Evolutionary conservation across 2,113 vertebrate genomes (phyloP).

Genomic region (Saimiri boliviensis): DNA sequence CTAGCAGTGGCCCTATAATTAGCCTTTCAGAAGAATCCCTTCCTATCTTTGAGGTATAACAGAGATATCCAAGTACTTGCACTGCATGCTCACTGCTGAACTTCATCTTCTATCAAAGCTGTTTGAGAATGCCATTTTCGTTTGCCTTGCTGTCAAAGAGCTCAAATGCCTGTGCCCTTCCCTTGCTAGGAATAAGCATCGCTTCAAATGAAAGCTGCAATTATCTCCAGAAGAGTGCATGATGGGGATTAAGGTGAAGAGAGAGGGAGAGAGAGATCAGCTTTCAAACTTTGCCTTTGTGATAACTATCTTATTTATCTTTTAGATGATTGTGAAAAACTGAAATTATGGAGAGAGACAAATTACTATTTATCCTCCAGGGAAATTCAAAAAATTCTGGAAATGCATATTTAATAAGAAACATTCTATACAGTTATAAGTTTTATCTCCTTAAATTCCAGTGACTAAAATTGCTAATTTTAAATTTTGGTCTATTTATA

Average conservation of each 20-base stretch:
- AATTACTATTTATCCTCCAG: not conserved
- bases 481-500: not conserved
- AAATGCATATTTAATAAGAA: not conserved
- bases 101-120: not conserved
- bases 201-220: not conserved
- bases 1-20: not conserved
- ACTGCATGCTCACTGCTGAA: not conserved
- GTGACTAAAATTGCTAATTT: not conserved
- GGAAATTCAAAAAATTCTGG: not conserved
- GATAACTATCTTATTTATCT: no score
- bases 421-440: not conserved
- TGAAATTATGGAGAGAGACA: not conserved
- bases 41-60: not conserved
- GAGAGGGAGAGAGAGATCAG: not conserved
- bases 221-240: accelerated
- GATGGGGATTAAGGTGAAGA: not conserved
- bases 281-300: not conserved
- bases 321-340: not conserved
- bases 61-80: not conserved
- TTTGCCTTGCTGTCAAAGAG: not conserved
- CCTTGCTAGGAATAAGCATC: no score
- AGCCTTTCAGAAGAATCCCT: not conserved
- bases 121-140: accelerated
- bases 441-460: not conserved
- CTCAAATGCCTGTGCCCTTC: not conserved